Evolutionary conservation across 1,140 invertebrate species (phyloP), one percentile per base, ranked within the genome.

Genomic region (honey bee (Apis mellifera)): DNA sequence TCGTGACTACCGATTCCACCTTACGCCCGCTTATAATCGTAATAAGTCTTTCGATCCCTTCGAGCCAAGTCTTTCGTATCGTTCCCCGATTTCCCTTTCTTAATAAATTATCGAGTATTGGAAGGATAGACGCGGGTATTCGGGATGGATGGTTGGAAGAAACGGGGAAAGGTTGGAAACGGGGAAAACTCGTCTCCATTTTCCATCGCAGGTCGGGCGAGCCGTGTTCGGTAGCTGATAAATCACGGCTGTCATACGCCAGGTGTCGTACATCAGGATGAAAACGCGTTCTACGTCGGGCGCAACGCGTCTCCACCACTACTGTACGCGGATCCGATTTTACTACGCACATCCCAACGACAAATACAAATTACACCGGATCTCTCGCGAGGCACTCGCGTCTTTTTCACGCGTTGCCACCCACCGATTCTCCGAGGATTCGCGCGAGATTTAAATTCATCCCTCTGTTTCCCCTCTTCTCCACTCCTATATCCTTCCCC

Each of bases 191-290:
- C 79, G 57, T 74, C 64, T 48, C 32, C 74, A n/a, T 62, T 79
- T 79, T 60, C 76, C 70, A 42, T 42, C 4, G 79, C n/a, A 60
- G 84, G 62, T 74, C 73, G 77, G 86, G 69, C 73, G 77, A 65
- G 71, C 72, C 32, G 32, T 86, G 81, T 88, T 88, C 87, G 87
- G 84, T 82, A 85, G 78, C 85, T 85, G 83, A 89, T 89, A 88
- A 89, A 89, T 89, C 88, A 89, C 85, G 65, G 69, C 85, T 89
- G 86, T 89, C 85, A 85, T 85, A 89, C 76, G 78, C 87, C 88
- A 87, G 88, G 87, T 89, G 87, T 80, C 81, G 85, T 84, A 83
- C 74, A 82, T 89, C 85, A 89, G 72, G 64, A 77, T 73, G 83
- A 81, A 86, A 89, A 85, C 76, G 82, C 82, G 84, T 81, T 84